Base-by-base conservation (phyloP, 2,888 invertebrate species). In the Antheraea assamensis region DNA sequence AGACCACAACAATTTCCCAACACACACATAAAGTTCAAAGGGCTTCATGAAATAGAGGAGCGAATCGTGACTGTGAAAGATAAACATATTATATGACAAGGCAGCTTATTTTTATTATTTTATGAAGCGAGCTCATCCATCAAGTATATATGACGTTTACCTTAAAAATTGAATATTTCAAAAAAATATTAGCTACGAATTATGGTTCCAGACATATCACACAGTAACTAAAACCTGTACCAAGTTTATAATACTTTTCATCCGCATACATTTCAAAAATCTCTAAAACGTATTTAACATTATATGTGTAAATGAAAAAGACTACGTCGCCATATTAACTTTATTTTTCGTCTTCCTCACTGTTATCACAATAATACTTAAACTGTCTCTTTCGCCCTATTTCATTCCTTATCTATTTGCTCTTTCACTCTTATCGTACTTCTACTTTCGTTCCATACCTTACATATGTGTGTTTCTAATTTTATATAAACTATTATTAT, bases 71-170 rank as follows among this genome's bases (percentile, higher is more conserved):
- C 31, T 55, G 55, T 58, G 2, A 55, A 71, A 52, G 31, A 31
- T 35, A 70, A 73, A 70, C 27, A 35, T 66, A 31, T 70, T 73
- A 55, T 21, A 68, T 70, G 70, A 52, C 68, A 35, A 13, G n/a
- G 30, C 30, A 64, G 68, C 68, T 71, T 71, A 58, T 71, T 31
- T 71, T 52, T 31, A 71, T 71, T 58, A 58, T 58, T 66, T 71
- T 49, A 35, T 71, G 68, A 15, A 21, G 35, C 64, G 47, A 42
- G 13, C 49, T 31, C 68, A 71, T 74, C 74, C 68, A 71, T 74
- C 74, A 73, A 71, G n/a, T 47, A 19, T 66, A 47, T 74, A 30
- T 71, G 71, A 71, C 74, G 55, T n/a, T 8, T 21, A n/a, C 35
- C 7, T 4, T 52, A 7, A 52, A 49, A 52, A 52, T 52, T 52